These are phyloP conservation scores for Heliconius sara DNA, from an alignment of 2,888 invertebrate species.

Conservation along the genomic window DNA sequence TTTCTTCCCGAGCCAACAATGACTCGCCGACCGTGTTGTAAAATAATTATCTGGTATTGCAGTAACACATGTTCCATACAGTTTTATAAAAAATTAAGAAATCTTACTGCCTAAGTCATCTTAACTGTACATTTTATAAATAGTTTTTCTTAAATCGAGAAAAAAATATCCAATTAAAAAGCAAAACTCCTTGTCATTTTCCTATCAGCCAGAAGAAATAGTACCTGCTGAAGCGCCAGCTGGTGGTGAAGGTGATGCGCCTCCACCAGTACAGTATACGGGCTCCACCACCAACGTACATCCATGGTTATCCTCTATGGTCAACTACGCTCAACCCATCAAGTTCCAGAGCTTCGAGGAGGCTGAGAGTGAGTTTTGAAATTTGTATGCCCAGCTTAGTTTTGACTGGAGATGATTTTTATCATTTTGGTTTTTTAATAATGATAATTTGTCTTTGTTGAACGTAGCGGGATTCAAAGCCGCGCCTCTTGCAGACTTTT, in stretches of 20 bases:
- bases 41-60: too few species aligned
- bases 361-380: constrained; percentile 91
- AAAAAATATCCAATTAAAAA: neutral
- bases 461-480: too few species aligned
- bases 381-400: neutral
- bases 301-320: constrained; percentile 99
- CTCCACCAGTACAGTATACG: constrained; percentile 92
- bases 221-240: constrained; percentile 79
- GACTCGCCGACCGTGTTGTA: too few species aligned
- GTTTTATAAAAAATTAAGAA: neutral
- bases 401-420: neutral
- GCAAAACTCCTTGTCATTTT: neutral
- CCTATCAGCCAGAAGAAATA: constrained; percentile 74
- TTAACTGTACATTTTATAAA: neutral
- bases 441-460: too few species aligned
- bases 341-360: constrained; percentile 99
- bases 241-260: constrained; percentile 85
- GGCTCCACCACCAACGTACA: constrained; percentile 99
- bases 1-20: too few species aligned
- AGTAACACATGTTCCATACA: too few species aligned
- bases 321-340: constrained; percentile 99
- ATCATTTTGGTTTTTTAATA: too few species aligned
- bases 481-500: too few species aligned
- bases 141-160: neutral
- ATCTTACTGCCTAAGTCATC: neutral